Evolutionary conservation across 2,113 vertebrate genomes (phyloP).

Genomic region (Myotis lucifugus): DNA sequence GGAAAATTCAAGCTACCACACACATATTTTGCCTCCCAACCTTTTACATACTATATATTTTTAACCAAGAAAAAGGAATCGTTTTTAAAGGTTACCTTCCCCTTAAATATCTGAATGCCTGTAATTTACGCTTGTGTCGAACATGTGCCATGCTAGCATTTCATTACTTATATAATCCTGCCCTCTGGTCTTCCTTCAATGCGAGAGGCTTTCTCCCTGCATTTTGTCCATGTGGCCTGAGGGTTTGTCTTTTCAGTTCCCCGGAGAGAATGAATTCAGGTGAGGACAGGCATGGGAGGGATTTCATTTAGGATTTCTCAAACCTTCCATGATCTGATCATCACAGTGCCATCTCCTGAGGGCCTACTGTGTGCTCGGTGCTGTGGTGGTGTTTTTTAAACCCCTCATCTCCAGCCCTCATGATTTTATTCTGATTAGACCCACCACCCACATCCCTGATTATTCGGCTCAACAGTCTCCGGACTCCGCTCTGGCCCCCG

Average conservation of each 20-base stretch:
- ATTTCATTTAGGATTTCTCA: neutral
- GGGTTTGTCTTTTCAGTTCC: neutral
- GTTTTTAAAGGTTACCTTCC: slow-evolving; percentile 56
- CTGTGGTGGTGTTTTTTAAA: rapidly evolving
- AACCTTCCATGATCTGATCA: rapidly evolving
- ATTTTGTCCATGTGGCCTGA: neutral
- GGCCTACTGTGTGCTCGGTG: neutral
- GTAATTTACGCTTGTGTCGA: neutral
- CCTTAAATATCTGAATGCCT: slow-evolving; percentile 22
- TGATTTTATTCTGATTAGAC: rapidly evolving
- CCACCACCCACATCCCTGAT: neutral
- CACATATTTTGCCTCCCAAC: slow-evolving; percentile 23
- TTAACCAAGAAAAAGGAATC: slow-evolving; percentile 38
- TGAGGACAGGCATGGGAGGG: neutral
- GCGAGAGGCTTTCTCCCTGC: neutral
- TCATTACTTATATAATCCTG: slow-evolving; percentile 11
- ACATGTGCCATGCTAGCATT: slow-evolving; percentile 34
- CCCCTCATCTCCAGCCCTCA: neutral
- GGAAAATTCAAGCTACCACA: slow-evolving; percentile 1
- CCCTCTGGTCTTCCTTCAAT: neutral
- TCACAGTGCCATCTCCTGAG: rapidly evolving
- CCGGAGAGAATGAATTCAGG: neutral
- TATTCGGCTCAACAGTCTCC: rapidly evolving
- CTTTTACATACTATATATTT: slow-evolving; percentile 19
- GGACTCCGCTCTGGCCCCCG: neutral